A percentile compares a stretch with the other conserved stretches of the same genome.
Evolutionary conservation across 2,797 vertebrate genomes (phyloP).

Genomic region (Salarias fasciatus): DNA sequence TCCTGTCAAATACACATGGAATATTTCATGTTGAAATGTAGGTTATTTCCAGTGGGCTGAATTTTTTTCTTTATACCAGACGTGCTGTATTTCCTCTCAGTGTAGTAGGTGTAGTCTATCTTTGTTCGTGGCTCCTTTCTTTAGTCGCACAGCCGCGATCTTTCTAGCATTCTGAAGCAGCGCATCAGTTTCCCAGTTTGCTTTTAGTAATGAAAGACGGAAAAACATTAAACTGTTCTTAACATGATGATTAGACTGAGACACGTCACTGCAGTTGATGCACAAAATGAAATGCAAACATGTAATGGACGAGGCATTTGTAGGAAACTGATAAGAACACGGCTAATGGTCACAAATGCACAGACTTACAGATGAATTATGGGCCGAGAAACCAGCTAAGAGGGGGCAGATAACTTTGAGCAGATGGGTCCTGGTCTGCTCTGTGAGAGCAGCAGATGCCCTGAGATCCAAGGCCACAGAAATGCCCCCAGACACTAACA

Average conservation of each 20-base stretch:
- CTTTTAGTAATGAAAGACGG: not conserved
- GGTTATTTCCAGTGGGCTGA: constrained; percentile 43
- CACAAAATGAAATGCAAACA: not conserved
- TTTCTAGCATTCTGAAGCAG: not conserved
- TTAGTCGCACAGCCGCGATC: not conserved
- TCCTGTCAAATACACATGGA: constrained; percentile 12
- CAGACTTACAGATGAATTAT: constrained; percentile 31
- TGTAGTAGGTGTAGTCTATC: not conserved
- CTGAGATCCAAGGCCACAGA: constrained; percentile 60
- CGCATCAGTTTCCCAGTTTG: not conserved
- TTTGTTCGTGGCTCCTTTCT: not conserved
- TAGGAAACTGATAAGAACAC: constrained; percentile 1
- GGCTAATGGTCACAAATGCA: constrained; percentile 15
- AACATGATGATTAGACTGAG: not conserved
- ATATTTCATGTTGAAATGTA: constrained; percentile 37
- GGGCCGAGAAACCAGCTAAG: constrained; percentile 15
- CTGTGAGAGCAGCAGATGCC: constrained; percentile 78
- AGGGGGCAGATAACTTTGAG: constrained; percentile 24
- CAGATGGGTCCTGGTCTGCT: constrained; percentile 76
- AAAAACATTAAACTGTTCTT: constrained; percentile 3
- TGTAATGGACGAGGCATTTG: not conserved
- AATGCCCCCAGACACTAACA: constrained; percentile 49
- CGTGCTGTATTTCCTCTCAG: not conserved
- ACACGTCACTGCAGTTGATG: not conserved
- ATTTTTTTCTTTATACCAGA: constrained; percentile 19